Evolutionary conservation across 1,140 invertebrate genomes (phyloP).

Genomic region (Thalassaphorura encarpata): DNA sequence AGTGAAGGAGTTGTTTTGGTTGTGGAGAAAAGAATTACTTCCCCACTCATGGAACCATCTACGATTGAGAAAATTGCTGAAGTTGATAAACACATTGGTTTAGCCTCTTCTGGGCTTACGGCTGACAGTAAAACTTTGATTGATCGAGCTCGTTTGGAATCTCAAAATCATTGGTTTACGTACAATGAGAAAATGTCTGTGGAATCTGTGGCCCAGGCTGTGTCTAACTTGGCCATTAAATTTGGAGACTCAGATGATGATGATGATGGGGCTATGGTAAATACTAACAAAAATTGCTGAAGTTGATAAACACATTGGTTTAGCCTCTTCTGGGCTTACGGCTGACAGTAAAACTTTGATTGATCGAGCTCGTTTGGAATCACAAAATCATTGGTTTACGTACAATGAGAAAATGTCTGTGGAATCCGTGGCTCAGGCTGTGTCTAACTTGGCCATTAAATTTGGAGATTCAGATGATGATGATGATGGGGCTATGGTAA

Average conservation of each 20-base stretch:
- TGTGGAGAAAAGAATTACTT: conserved; percentile 96
- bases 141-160: conserved; percentile 88
- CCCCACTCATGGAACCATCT: conserved; percentile 87
- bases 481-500: conserved; percentile 76
- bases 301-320: conserved; percentile 93
- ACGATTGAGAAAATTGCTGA: conserved; percentile 52
- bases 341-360: conserved; percentile 93
- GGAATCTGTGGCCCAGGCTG: conserved; percentile 94
- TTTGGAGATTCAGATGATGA: conserved; percentile 96
- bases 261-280: conserved; percentile 80
- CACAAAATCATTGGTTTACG: conserved; percentile 95
- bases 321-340: conserved; percentile 95
- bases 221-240: conserved; percentile 95
- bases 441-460: conserved; percentile 95
- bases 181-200: conserved; percentile 95
- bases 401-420: conserved; percentile 95
- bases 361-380: conserved; percentile 88
- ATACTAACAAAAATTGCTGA: conserved; percentile 49
- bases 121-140: conserved; percentile 93
- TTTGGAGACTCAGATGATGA: conserved; percentile 96
- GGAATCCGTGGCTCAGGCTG: conserved; percentile 94
- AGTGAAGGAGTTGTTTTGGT: conserved; percentile 89
- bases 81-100: conserved; percentile 93
- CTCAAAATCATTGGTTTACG: conserved; percentile 95
- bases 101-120: conserved; percentile 95